These are phyloP conservation scores for Zaprionus capensis DNA, from an alignment of 1,140 invertebrate species.

Conservation along the genomic window DNA sequence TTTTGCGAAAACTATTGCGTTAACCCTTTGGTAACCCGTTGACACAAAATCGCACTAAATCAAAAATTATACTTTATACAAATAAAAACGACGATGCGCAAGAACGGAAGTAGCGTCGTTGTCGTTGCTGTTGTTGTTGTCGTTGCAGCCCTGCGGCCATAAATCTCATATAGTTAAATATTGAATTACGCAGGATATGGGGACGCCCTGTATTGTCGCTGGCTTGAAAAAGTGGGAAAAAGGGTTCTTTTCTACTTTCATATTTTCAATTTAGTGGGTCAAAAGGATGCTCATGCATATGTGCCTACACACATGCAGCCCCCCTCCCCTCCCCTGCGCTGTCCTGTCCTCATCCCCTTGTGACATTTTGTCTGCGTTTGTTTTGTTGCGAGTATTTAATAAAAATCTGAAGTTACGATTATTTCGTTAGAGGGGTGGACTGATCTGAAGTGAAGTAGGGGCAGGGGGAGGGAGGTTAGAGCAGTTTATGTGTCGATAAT, in stretches of 20 bases:
- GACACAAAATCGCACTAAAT: slow-evolving; percentile 81
- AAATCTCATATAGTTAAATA: slow-evolving; percentile 84
- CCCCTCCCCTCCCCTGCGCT: background rate
- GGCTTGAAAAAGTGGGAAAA: slow-evolving; percentile 29
- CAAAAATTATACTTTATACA: slow-evolving; percentile 81
- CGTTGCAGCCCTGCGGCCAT: slow-evolving; percentile 64
- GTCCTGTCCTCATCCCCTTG: slow-evolving; percentile 25
- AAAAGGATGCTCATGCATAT: slow-evolving; percentile 60
- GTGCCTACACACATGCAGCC: slow-evolving; percentile 10
- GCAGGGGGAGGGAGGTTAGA: background rate
- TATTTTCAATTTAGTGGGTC: slow-evolving; percentile 77
- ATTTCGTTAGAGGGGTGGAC: slow-evolving; percentile 28
- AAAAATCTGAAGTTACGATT: slow-evolving; percentile 81
- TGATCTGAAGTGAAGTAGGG: background rate
- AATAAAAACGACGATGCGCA: slow-evolving; percentile 54
- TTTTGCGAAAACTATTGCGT: slow-evolving; percentile 75
- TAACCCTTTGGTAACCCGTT: slow-evolving; percentile 63
- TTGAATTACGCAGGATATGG: slow-evolving; percentile 78
- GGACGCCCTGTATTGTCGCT: slow-evolving; percentile 19
- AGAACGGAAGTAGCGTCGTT: slow-evolving; percentile 46
- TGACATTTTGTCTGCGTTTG: slow-evolving; percentile 65
- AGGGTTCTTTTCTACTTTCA: slow-evolving; percentile 51
- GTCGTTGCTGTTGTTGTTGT: background rate
- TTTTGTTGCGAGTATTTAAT: slow-evolving; percentile 79
- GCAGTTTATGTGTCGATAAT: slow-evolving; percentile 79